Percentiles rank a stretch among this genome's conserved stretches.
Evolutionary conservation across 2,888 invertebrate species (phyloP).

Genomic region (Corbicula japonica): DNA sequence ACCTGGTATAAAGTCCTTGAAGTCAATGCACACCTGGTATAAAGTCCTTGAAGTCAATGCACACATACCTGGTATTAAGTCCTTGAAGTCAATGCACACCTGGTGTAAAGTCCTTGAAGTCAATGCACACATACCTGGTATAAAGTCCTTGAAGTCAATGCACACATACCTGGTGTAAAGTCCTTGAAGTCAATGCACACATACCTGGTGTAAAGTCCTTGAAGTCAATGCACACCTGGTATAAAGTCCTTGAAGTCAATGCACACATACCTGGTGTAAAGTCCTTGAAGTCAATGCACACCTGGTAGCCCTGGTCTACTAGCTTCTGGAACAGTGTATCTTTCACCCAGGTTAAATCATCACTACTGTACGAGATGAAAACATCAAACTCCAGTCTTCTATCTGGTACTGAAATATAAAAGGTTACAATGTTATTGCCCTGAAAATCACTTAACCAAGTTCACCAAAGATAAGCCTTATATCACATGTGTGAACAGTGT

Average conservation of each 20-base stretch:
- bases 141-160: not conserved
- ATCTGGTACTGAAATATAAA: constrained; percentile 62
- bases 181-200: not conserved
- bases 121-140: not conserved
- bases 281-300: constrained; percentile 73
- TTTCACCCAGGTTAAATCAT: constrained; percentile 71
- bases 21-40: no score
- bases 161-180: not conserved
- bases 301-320: constrained; percentile 54
- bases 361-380: constrained; percentile 73
- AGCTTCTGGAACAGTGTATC: constrained; percentile 61
- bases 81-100: not conserved
- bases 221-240: not conserved
- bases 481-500: no score
- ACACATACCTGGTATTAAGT: no score
- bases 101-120: not conserved
- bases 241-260: no score
- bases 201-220: not conserved
- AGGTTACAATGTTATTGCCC: no score
- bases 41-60: no score
- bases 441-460: no score
- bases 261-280: constrained; percentile 70
- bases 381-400: constrained; percentile 66
- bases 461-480: no score
- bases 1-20: no score